Evolutionary conservation across 1,140 invertebrate genomes (phyloP).

Genomic region (Penaeus japonicus): DNA sequence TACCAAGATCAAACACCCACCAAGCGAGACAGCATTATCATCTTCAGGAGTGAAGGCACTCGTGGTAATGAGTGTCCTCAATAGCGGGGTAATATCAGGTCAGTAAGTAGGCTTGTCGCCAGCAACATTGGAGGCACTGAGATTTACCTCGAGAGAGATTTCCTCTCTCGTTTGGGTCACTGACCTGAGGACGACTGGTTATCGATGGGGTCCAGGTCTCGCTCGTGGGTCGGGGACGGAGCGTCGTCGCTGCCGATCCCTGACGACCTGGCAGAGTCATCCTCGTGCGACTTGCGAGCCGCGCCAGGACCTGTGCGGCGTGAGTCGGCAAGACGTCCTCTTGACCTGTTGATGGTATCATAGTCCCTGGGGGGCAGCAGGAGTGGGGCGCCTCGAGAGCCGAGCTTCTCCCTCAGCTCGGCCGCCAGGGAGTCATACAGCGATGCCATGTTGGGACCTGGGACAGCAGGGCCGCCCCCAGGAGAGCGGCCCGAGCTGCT

Average conservation of each 20-base stretch:
- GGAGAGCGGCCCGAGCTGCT: slow-evolving; percentile 13
- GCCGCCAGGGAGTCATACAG: slow-evolving; percentile 91
- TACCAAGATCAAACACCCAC: too few species aligned
- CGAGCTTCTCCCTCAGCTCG: slow-evolving; percentile 86
- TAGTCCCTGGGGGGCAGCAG: slow-evolving; percentile 92
- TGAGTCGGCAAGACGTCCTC: slow-evolving; percentile 65
- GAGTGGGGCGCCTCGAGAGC: slow-evolving; percentile 68
- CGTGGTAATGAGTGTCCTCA: too few species aligned
- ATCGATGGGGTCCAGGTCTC: not conserved
- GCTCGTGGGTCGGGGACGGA: slow-evolving; percentile 70
- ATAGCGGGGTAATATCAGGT: too few species aligned
- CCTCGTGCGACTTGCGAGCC: slow-evolving; percentile 55
- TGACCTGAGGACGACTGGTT: not conserved
- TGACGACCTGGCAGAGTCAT: slow-evolving; percentile 64
- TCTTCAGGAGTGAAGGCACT: too few species aligned
- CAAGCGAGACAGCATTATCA: too few species aligned
- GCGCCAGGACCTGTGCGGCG: slow-evolving; percentile 62
- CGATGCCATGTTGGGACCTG: slow-evolving; percentile 72
- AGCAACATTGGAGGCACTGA: not conserved
- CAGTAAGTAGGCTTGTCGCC: too few species aligned
- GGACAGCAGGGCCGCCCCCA: slow-evolving; percentile 57
- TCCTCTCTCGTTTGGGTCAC: not conserved
- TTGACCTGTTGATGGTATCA: slow-evolving; percentile 78
- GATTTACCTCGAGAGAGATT: too few species aligned
- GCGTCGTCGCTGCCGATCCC: slow-evolving; percentile 90